Evolutionary conservation across 2,797 vertebrate genomes (phyloP).

Genomic region (Melanotaenia parkinsoni): DNA sequence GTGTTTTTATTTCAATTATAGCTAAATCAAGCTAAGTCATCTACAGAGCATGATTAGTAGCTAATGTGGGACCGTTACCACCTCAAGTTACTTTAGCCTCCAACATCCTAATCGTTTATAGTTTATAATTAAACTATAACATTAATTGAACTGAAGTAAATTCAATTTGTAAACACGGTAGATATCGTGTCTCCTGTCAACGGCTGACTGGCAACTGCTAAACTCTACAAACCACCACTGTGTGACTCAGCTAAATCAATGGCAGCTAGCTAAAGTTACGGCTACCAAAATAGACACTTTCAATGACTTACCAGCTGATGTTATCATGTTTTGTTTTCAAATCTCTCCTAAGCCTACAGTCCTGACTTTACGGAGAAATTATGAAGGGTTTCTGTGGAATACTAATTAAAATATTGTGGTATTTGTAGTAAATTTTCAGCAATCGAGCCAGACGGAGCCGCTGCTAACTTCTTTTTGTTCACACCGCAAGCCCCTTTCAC

Average conservation of each 20-base stretch:
- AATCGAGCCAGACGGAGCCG: conserved; percentile 5
- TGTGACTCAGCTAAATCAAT: conserved; percentile 90
- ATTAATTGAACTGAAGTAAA: neutral
- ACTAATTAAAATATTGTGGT: neutral
- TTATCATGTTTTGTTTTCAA: conserved; percentile 81
- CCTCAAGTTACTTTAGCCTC: accelerated
- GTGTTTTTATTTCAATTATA: too few relatives aligned
- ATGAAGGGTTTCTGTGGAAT: neutral
- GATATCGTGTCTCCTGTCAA: conserved; percentile 4
- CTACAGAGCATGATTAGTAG: neutral
- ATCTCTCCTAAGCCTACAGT: conserved; percentile 42
- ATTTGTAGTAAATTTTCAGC: neutral
- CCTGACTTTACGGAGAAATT: conserved; percentile 17
- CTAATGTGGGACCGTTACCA: neutral
- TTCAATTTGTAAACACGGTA: neutral
- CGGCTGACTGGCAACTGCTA: neutral
- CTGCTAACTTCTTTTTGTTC: conserved; percentile 71
- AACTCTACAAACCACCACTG: neutral
- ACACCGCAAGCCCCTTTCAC: conserved; percentile 30
- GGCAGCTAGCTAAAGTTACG: conserved; percentile 42
- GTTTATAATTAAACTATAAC: neutral
- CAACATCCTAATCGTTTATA: accelerated
- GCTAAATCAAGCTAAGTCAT: too few relatives aligned
- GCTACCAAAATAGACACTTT: conserved; percentile 42
- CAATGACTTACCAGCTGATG: conserved; percentile 82